These are phyloP conservation scores for Calameuta idolon DNA, from an alignment of 2,888 invertebrate genomes.

Conservation along the genomic window DNA sequence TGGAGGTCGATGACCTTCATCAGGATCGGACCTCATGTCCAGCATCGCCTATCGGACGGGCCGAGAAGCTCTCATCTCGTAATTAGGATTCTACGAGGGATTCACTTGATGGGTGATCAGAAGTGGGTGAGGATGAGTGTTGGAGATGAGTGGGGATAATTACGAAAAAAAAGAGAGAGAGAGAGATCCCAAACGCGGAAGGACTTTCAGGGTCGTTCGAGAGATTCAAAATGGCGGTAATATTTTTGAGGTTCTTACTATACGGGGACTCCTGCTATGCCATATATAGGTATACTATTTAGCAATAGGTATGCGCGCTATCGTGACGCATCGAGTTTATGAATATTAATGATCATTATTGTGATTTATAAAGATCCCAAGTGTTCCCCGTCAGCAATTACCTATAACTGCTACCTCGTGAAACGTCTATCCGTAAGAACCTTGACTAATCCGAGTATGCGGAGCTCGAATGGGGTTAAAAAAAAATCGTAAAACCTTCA, in stretches of 20 bases:
- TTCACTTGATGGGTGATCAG: not conserved
- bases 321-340: conserved; percentile 43
- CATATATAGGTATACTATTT: not conserved
- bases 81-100: conserved; percentile 53
- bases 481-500: not conserved
- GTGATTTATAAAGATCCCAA: conserved; percentile 44
- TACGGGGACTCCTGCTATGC: not conserved
- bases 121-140: conserved; percentile 7
- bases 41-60: conserved; percentile 63
- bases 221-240: not conserved
- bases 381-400: conserved; percentile 33
- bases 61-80: conserved; percentile 49
- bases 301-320: conserved; percentile 16
- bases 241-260: not conserved
- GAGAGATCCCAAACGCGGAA: not conserved
- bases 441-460: not conserved
- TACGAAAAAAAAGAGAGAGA: conserved; percentile 22
- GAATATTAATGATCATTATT: conserved; percentile 44
- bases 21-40: conserved; percentile 56
- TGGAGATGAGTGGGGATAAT: conserved; percentile 12
- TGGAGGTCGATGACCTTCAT: conserved; percentile 59
- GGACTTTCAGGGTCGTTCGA: not conserved
- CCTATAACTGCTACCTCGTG: conserved; percentile 3
- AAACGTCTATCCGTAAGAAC: not conserved
- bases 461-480: not conserved